A percentile compares a stretch with the other conserved stretches of the same genome.
These are phyloP conservation scores for Sparus aurata DNA, from an alignment of 2,797 vertebrate genomes.

Conservation along the genomic window DNA sequence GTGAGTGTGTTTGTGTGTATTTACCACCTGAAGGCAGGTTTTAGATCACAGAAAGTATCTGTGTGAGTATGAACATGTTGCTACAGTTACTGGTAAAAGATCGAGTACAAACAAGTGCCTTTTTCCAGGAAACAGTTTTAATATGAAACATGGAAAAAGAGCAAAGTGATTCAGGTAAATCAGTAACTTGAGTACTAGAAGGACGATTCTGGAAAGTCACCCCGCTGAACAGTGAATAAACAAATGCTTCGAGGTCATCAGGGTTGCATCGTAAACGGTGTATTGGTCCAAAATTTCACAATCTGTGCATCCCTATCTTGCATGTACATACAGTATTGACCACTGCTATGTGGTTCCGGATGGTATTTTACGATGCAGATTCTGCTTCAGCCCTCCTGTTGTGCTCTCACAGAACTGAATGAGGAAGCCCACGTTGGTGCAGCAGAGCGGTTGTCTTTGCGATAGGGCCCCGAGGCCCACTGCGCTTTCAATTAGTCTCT, in stretches of 20 bases:
- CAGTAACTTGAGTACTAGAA: neutral
- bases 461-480: slow-evolving; percentile 14
- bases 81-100: slow-evolving; percentile 38
- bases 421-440: slow-evolving; percentile 20
- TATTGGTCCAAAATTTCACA: no score
- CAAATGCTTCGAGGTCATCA: neutral
- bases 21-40: slow-evolving; percentile 1
- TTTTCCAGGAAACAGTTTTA: slow-evolving; percentile 6
- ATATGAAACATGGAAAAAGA: slow-evolving; percentile 8
- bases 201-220: neutral
- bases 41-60: slow-evolving; percentile 11
- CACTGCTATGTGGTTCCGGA: neutral
- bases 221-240: neutral
- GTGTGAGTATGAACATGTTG: slow-evolving; percentile 27
- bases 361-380: neutral
- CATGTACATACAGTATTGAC: neutral
- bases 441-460: slow-evolving; percentile 9
- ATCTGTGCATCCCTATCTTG: neutral
- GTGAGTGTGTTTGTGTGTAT: neutral
- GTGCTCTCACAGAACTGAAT: neutral
- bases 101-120: slow-evolving; percentile 12
- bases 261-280: no score
- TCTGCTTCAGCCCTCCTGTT: neutral
- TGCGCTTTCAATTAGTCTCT: slow-evolving; percentile 51
- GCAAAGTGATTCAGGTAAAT: neutral